Base-by-base conservation (phyloP, 2,113 vertebrate species). In the Euleptes europaea region DNA sequence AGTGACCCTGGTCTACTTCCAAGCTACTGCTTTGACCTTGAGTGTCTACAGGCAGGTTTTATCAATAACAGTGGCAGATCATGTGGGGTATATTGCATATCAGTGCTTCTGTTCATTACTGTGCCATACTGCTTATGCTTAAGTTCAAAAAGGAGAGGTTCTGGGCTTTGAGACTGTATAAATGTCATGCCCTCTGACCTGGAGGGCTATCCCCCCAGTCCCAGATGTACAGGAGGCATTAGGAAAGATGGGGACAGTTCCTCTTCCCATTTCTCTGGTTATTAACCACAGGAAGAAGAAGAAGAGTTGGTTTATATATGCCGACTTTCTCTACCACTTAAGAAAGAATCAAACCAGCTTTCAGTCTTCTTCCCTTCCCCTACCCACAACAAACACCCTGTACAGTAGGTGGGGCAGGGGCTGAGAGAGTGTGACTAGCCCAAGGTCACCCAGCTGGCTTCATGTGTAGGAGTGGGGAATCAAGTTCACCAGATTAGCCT, bases 1-100 rank as follows among this genome's bases (percentile, higher is more conserved):
- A 65, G 70, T 93, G 92, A 94, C 91, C 93, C 35, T 12, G 1
- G 2, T 31, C 89, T 89, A 21, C 86, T 95, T 95, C 86, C 86
- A 88, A 82, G 79, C 91, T 92, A 80, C 74, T 82, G 79, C 88
- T 91, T 87, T 93, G 89, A 92, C 92, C 90, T 86, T 84, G 33
- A 49, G 82, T 84, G 47, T 78, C 90, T 90, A 88, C 74, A 90
- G 57, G 78, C 88, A 60, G 35, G 90, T 93, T 92, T 87, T 84
- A 92, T 85, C 31, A 2, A 83, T 80, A 74, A 21, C 3, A 0
- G n/a, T 80, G 73, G 89, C 76, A 88, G 83, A 87, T 87, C 67
- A 77, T 8, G 51, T 66, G 66, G 79, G 85, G 91, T 67, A 75
- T 51, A 63, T 31, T 49, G 23, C 40, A 38, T 72, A 57, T 85